Evolutionary conservation across 2,888 invertebrate species (phyloP).

Genomic region (Lycocerus yunnanus): DNA sequence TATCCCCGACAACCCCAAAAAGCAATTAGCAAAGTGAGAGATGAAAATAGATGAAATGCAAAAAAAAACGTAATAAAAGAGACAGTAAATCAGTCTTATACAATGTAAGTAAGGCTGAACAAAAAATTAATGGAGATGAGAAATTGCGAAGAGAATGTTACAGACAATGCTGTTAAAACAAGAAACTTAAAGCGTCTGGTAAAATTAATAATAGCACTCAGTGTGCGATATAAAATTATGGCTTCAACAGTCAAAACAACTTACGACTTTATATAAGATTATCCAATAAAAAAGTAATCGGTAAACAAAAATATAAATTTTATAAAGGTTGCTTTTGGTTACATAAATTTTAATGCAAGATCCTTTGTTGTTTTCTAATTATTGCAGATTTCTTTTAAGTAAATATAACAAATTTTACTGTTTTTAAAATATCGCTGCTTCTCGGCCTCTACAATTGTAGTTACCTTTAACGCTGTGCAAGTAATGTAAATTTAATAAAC

Average conservation of each 20-base stretch:
- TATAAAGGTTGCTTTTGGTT: neutral
- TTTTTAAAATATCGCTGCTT: too few relatives aligned
- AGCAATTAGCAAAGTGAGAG: constrained; percentile 43
- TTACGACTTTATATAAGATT: neutral
- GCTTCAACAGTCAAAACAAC: neutral
- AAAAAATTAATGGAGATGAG: constrained; percentile 42
- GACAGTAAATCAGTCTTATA: constrained; percentile 41
- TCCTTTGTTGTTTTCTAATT: neutral
- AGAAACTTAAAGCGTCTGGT: constrained; percentile 18
- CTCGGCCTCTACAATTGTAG: too few relatives aligned
- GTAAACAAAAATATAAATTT: neutral
- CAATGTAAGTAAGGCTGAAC: constrained; percentile 38
- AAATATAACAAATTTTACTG: too few relatives aligned
- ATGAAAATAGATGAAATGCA: constrained; percentile 40
- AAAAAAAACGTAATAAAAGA: constrained; percentile 44
- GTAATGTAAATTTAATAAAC: too few relatives aligned
- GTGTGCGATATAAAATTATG: constrained; percentile 5
- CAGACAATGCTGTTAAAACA: constrained; percentile 26
- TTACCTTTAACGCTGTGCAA: too few relatives aligned
- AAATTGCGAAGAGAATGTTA: constrained; percentile 36
- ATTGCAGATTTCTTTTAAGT: neutral
- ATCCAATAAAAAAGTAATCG: neutral
- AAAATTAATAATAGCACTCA: constrained; percentile 16
- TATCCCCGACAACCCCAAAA: constrained; percentile 43
- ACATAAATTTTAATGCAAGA: neutral